Percentiles rank a stretch among this genome's conserved stretches.
Conservation (phyloP, 2,888 invertebrate genomes). For the Corythucha ciliata region DNA sequence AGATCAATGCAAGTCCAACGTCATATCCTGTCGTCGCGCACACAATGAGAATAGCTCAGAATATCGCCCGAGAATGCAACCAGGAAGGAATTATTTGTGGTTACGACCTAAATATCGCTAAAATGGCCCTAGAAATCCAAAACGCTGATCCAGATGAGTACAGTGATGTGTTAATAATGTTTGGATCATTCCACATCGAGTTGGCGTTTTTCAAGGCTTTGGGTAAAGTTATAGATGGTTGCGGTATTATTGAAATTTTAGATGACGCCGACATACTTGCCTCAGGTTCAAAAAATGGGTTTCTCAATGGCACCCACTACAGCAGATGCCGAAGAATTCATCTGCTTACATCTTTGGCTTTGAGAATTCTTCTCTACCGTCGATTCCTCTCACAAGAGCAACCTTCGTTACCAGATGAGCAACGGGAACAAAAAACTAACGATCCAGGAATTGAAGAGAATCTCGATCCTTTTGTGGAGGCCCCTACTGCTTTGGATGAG, state of each 20-base stretch:
- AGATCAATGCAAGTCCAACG: slow-evolving; percentile 5
- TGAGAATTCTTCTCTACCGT: slow-evolving; percentile 5
- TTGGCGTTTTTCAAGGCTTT: slow-evolving; percentile 13
- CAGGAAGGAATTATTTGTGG: slow-evolving; percentile 6
- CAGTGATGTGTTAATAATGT: neutral
- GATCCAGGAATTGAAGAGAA: no score
- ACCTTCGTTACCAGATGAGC: no score
- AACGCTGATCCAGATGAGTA: neutral
- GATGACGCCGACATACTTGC: neutral
- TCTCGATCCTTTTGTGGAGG: no score
- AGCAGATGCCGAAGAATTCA: slow-evolving; percentile 8
- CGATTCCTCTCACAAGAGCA: neutral
- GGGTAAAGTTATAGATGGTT: slow-evolving; percentile 13
- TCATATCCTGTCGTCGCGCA: slow-evolving; percentile 8
- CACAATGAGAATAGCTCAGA: neutral
- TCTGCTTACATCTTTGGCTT: neutral
- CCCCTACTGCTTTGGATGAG: no score
- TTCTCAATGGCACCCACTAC: slow-evolving; percentile 8
- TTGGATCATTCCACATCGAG: slow-evolving; percentile 12
- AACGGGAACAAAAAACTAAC: no score
- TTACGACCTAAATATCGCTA: slow-evolving; percentile 9
- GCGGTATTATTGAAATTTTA: slow-evolving; percentile 8
- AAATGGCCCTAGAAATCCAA: slow-evolving; percentile 17
- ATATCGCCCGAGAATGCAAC: slow-evolving; percentile 5
- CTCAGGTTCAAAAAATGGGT: neutral